These are phyloP conservation scores for Oryzias curvinotus DNA, from an alignment of 2,113 vertebrate species.

Conservation along the genomic window DNA sequence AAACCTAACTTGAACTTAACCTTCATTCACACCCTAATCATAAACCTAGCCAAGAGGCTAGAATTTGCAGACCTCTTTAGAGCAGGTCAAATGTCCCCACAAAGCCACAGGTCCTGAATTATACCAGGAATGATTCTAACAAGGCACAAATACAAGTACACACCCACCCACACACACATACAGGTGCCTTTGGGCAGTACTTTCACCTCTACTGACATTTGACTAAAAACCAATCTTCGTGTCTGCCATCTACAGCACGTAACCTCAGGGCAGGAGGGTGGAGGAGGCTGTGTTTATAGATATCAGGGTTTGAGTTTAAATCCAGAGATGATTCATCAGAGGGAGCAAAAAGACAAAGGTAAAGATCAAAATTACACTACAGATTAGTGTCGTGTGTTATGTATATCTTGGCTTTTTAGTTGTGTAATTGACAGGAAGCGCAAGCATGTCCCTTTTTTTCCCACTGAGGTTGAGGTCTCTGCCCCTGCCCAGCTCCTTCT, in stretches of 20 bases:
- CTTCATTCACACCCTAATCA: no score
- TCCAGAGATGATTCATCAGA: no score
- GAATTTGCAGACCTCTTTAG: no score
- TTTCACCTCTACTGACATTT: slow-evolving; percentile 82
- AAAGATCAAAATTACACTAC: no score
- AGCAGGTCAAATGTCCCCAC: no score
- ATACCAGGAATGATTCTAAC: slow-evolving; percentile 11
- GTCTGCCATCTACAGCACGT: slow-evolving; percentile 71
- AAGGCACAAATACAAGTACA: slow-evolving; percentile 16
- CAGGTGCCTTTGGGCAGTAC: slow-evolving; percentile 71
- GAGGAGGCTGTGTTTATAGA: slow-evolving; percentile 27
- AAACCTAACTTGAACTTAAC: no score
- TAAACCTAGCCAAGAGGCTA: no score
- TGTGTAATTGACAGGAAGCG: background rate
- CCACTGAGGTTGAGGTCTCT: slow-evolving; percentile 72
- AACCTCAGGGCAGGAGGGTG: slow-evolving; percentile 56
- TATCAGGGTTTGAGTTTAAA: slow-evolving; percentile 7
- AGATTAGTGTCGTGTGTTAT: background rate
- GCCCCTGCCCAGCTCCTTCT: slow-evolving; percentile 52
- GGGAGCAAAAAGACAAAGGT: no score
- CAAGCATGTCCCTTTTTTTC: slow-evolving; percentile 54
- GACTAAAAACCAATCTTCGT: slow-evolving; percentile 81
- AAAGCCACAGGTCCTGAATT: no score
- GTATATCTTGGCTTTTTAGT: background rate
- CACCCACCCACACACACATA: slow-evolving; percentile 35